phyloP scores from a whole-genome alignment of 2,113 vertebrate genomes.

The Carassius auratus region DNA sequence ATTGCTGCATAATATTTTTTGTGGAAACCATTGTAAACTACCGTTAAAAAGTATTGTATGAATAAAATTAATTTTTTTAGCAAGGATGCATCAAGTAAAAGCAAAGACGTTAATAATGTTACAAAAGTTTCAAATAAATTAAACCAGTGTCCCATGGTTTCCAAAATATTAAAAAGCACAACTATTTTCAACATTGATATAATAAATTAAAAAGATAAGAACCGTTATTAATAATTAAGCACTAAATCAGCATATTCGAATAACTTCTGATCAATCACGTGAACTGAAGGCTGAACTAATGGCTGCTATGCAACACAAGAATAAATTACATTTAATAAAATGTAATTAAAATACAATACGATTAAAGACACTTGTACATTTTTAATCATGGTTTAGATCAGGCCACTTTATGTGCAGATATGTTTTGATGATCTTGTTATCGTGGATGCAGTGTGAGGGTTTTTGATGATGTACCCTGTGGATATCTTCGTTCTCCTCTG shows the following conservation, averaged over 20 bases:
- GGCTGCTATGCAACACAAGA: background rate
- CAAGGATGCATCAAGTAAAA: no score
- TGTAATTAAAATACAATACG: background rate
- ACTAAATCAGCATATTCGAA: background rate
- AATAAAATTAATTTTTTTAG: no score
- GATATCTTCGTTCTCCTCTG: constrained; percentile 10
- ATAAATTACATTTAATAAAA: background rate
- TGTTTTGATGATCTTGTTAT: background rate
- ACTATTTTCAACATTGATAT: background rate
- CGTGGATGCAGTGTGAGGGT: background rate
- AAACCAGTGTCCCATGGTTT: background rate
- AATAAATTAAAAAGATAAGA: no score
- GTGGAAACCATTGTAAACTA: no score
- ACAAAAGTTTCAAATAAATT: background rate
- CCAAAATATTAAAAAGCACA: background rate
- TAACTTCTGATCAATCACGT: background rate
- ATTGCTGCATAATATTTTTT: no score
- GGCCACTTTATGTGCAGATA: background rate
- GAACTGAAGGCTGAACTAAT: background rate
- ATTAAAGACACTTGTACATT: background rate
- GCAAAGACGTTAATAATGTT: background rate
- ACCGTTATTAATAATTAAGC: no score
- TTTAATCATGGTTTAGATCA: background rate
- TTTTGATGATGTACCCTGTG: constrained; percentile 47
- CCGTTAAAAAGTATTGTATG: no score